A percentile compares a stretch with the other conserved stretches of the same genome.
Conservation (phyloP, 2,797 vertebrate genomes). For the Gymnoscopelus braueri region DNA sequence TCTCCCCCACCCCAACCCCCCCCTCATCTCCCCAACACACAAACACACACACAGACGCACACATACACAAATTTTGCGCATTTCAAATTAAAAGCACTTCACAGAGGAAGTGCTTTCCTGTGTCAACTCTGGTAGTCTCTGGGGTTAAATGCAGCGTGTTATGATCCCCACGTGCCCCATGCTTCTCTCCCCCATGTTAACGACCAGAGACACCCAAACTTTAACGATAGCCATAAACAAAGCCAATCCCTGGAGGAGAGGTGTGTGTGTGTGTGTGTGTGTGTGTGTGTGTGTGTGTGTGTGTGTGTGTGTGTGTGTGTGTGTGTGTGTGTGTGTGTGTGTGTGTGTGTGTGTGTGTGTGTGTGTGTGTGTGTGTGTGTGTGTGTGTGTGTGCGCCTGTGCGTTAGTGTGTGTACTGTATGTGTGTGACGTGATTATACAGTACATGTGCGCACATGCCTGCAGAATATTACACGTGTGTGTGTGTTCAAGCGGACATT, state of each 20-base stretch:
- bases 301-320: neutral
- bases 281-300: conserved; percentile 22
- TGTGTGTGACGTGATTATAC: too few relatives aligned
- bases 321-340: conserved; percentile 23
- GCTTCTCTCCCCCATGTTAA: conserved; percentile 75
- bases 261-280: conserved; percentile 43
- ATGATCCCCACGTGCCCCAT: conserved; percentile 74
- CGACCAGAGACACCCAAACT: conserved; percentile 76
- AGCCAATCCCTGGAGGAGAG: conserved; percentile 55
- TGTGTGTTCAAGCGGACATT: neutral
- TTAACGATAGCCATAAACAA: conserved; percentile 77
- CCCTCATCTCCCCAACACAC: neutral
- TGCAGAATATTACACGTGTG: neutral
- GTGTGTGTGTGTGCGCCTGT: neutral
- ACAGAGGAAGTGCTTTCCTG: conserved; percentile 31
- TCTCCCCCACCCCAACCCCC: conserved; percentile 27
- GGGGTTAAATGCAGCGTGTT: conserved; percentile 72
- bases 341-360: conserved; percentile 37
- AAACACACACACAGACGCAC: neutral
- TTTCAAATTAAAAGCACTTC: conserved; percentile 42
- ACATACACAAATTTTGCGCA: conserved; percentile 34
- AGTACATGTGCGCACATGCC: too few relatives aligned
- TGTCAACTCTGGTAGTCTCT: conserved; percentile 53
- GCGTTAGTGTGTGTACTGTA: too few relatives aligned
- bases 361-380: neutral